These are phyloP conservation scores for Rotaria socialis DNA, from an alignment of 2,888 invertebrate species.

Conservation along the genomic window DNA sequence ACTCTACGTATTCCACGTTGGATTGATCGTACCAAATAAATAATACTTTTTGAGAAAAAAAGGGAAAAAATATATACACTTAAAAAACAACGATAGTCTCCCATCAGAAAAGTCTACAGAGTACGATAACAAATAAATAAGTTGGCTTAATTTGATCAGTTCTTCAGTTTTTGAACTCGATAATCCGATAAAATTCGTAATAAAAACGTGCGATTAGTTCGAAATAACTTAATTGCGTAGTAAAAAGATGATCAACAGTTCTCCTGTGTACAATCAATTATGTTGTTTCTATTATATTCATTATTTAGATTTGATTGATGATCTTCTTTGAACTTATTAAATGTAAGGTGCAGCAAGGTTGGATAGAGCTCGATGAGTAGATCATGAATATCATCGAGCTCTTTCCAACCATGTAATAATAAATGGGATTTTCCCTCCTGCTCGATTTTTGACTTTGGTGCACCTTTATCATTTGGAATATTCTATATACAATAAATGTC, in stretches of 20 bases:
- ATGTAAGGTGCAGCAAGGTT: too few species aligned
- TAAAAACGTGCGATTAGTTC: too few species aligned
- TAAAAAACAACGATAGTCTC: neutral
- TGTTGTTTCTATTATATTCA: neutral
- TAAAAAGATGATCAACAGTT: neutral
- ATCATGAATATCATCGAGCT: too few species aligned
- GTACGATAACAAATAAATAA: neutral
- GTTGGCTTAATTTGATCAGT: neutral
- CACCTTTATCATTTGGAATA: too few species aligned
- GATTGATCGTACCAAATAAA: neutral
- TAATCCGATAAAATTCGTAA: neutral
- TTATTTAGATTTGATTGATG: neutral
- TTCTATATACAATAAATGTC: too few species aligned
- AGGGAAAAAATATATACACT: neutral
- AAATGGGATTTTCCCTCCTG: too few species aligned
- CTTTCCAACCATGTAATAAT: too few species aligned
- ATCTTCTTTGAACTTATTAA: neutral
- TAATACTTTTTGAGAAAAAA: too few species aligned
- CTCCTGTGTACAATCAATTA: neutral
- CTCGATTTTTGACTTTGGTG: too few species aligned
- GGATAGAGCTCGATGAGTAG: too few species aligned
- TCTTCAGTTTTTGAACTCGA: neutral
- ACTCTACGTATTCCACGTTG: neutral
- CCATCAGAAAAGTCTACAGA: neutral
- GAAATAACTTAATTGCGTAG: neutral